A percentile compares a stretch with the other conserved stretches of the same genome.
phyloP scores from a whole-genome alignment of 2,797 vertebrate species.

The Pteropus rufus region DNA sequence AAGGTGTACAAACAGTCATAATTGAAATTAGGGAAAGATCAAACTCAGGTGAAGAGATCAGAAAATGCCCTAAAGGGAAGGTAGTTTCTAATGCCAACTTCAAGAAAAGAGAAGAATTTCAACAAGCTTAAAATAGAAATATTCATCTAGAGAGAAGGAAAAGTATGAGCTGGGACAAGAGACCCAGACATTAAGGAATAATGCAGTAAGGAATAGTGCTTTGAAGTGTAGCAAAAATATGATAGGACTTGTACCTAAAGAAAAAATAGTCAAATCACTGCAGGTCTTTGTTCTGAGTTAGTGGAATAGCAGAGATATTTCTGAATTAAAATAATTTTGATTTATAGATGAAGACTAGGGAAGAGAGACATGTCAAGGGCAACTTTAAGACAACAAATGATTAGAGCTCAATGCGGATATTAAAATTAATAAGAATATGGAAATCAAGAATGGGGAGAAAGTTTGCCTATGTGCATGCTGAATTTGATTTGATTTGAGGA shows the following conservation, averaged over 20 bases:
- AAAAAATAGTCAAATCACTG: not conserved
- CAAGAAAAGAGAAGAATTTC: not conserved
- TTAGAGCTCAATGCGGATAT: not conserved
- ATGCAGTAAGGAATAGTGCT: not conserved
- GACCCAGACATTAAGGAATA: not conserved
- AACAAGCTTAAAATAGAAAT: not conserved
- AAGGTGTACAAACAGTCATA: not conserved
- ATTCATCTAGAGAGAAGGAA: not conserved
- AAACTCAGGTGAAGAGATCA: not conserved
- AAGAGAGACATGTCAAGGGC: not conserved
- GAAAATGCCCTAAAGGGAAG: not conserved
- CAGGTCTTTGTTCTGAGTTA: not conserved
- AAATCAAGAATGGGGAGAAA: not conserved
- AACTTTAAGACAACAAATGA: not conserved
- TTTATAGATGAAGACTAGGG: not conserved
- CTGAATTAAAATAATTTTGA: not conserved
- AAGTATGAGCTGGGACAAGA: not conserved
- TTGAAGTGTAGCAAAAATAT: not conserved
- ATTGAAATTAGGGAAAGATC: not conserved
- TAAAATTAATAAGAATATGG: not conserved
- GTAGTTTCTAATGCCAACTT: not conserved
- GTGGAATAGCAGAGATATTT: not conserved
- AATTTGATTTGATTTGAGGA: not conserved
- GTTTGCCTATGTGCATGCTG: not conserved
- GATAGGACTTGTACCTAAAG: too few species aligned